Percentiles rank a stretch among this genome's conserved stretches.
Conservation (phyloP, 1,140 invertebrate species). For the Aphelenchoides fujianensis region DNA sequence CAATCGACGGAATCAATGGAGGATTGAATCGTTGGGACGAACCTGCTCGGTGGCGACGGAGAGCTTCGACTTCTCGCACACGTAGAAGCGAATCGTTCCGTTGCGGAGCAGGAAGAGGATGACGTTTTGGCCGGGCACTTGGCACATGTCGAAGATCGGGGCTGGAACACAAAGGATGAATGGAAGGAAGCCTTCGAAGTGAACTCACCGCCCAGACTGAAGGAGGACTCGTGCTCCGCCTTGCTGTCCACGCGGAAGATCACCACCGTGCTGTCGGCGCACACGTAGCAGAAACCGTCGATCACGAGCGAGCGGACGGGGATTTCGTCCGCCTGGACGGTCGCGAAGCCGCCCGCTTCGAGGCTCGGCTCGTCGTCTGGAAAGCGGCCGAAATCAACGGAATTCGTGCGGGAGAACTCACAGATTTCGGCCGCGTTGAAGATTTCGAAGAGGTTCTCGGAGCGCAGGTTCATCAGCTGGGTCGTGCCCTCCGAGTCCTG, state of each 20-base stretch:
- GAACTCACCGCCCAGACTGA: neutral
- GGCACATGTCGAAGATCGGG: neutral
- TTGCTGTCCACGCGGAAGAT: neutral
- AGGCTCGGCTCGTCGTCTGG: constrained; percentile 4
- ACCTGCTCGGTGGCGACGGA: neutral
- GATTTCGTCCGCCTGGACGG: neutral
- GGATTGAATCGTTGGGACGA: too few relatives aligned
- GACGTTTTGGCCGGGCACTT: neutral
- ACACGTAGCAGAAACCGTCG: neutral
- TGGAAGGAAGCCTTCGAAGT: neutral
- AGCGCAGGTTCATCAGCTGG: neutral
- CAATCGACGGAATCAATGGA: neutral
- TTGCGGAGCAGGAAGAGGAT: neutral
- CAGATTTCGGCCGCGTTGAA: constrained; percentile 15
- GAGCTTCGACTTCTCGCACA: neutral
- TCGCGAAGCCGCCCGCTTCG: neutral
- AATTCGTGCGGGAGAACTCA: neutral
- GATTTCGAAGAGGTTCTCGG: constrained; percentile 8
- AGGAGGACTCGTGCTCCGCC: neutral
- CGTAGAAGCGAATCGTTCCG: constrained; percentile 4
- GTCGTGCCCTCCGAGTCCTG: neutral
- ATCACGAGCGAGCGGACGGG: neutral
- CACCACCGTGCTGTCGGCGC: neutral
- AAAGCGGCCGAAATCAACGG: neutral
- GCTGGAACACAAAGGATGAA: neutral